Percentiles rank a stretch among this genome's conserved stretches.
Conservation (phyloP, 1,140 invertebrate genomes). For the Aethina tumida region DNA sequence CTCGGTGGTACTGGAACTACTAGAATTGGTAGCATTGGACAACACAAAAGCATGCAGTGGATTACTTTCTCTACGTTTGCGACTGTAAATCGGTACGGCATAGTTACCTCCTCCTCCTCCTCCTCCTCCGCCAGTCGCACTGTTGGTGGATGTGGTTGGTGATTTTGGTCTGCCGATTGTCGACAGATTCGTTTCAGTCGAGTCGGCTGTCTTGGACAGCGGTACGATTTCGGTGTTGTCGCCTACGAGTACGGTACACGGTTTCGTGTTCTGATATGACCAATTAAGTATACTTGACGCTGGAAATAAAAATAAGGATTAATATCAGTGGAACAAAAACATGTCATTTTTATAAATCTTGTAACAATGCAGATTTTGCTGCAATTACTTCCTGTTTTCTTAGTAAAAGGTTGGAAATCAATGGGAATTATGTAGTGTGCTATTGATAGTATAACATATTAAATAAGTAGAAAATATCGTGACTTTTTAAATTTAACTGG, state of each 20-base stretch:
- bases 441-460: too few relatives aligned
- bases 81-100: slow-evolving; percentile 18
- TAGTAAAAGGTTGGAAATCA: neutral
- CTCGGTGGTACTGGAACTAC: slow-evolving; percentile 16
- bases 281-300: slow-evolving; percentile 71
- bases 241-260: slow-evolving; percentile 73
- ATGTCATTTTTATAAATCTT: too few relatives aligned
- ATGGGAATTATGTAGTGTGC: too few relatives aligned
- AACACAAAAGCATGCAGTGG: slow-evolving; percentile 29
- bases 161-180: slow-evolving; percentile 44
- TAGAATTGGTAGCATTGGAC: slow-evolving; percentile 17
- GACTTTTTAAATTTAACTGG: too few relatives aligned
- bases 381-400: neutral
- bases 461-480: too few relatives aligned
- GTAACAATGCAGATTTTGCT: too few relatives aligned
- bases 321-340: slow-evolving; percentile 1
- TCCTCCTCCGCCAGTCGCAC: too few relatives aligned
- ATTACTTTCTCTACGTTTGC: slow-evolving; percentile 33
- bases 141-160: slow-evolving; percentile 36
- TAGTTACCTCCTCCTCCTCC: slow-evolving; percentile 62
- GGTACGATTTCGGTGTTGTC: slow-evolving; percentile 56
- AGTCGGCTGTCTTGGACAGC: slow-evolving; percentile 49
- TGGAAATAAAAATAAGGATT: slow-evolving; percentile 35
- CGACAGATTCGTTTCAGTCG: slow-evolving; percentile 53
- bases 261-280: slow-evolving; percentile 67